Conservation (phyloP, 1,140 invertebrate genomes). For the Leptinotarsa defecta region DNA sequence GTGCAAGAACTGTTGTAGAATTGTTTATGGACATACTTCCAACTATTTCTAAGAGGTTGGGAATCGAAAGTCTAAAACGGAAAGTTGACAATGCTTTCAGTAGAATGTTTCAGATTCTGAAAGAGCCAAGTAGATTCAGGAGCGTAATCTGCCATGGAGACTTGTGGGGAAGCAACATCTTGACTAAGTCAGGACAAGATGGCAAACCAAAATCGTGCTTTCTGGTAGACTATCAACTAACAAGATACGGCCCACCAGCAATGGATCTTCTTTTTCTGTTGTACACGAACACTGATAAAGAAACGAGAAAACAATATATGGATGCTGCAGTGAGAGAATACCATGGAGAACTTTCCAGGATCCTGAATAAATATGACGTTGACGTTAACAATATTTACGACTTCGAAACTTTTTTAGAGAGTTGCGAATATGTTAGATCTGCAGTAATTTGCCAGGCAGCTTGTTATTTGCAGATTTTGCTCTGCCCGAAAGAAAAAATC, state of each 20-base stretch:
- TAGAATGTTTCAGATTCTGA: constrained; percentile 55
- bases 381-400: constrained; percentile 22
- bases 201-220: constrained; percentile 52
- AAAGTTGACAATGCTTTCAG: constrained; percentile 36
- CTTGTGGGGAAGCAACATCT: constrained; percentile 67
- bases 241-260: constrained; percentile 60
- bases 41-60: constrained; percentile 7
- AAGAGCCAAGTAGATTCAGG: constrained; percentile 58
- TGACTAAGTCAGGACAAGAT: constrained; percentile 61
- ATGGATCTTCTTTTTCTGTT: constrained; percentile 59
- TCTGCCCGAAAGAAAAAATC: neutral
- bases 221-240: constrained; percentile 68
- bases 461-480: constrained; percentile 1
- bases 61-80: constrained; percentile 4
- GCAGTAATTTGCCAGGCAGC: neutral
- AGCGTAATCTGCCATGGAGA: constrained; percentile 67
- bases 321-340: constrained; percentile 20
- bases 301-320: constrained; percentile 44
- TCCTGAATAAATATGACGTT: constrained; percentile 14
- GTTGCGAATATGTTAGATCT: neutral
- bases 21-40: constrained; percentile 23
- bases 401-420: neutral
- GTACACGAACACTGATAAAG: constrained; percentile 59
- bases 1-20: neutral
- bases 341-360: constrained; percentile 18